Evolutionary conservation across 2,113 vertebrate species (phyloP).

Genomic region (Ammodytes marinus): DNA sequence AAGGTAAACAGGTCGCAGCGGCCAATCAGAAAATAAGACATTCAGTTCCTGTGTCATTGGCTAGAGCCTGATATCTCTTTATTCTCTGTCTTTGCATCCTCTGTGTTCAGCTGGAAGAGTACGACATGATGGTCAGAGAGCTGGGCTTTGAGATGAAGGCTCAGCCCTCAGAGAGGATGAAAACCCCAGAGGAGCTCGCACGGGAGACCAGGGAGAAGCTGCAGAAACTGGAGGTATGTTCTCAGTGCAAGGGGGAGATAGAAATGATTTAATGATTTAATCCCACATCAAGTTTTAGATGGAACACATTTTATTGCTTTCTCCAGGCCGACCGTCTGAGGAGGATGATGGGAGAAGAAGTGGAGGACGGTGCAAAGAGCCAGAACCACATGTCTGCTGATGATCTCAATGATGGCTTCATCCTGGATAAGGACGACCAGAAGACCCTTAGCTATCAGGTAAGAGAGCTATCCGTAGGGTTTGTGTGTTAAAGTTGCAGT

Average conservation of each 20-base stretch:
- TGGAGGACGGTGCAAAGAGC: conserved; percentile 56
- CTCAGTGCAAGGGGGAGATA: too few relatives aligned
- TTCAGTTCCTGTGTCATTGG: not conserved
- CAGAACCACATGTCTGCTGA: conserved; percentile 90
- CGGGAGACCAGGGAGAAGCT: conserved; percentile 90
- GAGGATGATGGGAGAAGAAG: conserved; percentile 91
- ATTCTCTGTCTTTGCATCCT: not conserved
- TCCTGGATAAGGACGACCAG: conserved; percentile 90
- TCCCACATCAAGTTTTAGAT: not conserved
- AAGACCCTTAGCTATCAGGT: conserved; percentile 91
- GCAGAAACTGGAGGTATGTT: conserved; percentile 89
- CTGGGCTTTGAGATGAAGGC: conserved; percentile 98
- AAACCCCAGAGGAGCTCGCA: conserved; percentile 92
- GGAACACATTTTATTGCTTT: not conserved
- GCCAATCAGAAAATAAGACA: not conserved
- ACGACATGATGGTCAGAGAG: conserved; percentile 95
- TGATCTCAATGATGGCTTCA: conserved; percentile 93
- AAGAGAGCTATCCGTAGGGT: not conserved
- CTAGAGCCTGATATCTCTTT: not conserved
- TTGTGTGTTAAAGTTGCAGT: not conserved
- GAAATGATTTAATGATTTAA: too few relatives aligned
- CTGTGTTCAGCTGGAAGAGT: conserved; percentile 88
- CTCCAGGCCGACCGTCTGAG: conserved; percentile 90
- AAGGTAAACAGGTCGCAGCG: conserved; percentile 80
- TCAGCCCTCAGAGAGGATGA: conserved; percentile 93